Percentiles rank a stretch among this genome's conserved stretches.
Evolutionary conservation across 1,140 invertebrate genomes (phyloP).

Genomic region (Dolichoris vasculosae): DNA sequence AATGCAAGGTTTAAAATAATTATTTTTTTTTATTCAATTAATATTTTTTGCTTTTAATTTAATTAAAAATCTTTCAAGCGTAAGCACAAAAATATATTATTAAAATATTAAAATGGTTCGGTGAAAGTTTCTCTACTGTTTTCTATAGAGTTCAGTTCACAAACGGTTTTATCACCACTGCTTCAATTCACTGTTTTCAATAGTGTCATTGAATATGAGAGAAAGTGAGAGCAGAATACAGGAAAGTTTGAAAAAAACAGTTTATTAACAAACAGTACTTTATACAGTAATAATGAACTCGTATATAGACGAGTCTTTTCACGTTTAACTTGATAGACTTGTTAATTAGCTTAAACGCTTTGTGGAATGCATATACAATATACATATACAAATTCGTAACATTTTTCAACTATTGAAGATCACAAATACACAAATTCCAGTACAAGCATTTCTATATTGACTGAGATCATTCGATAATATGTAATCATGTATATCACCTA

Average conservation of each 20-base stretch:
- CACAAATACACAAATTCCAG: background rate
- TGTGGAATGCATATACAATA: background rate
- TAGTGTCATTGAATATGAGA: background rate
- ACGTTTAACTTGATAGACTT: slow-evolving; percentile 9
- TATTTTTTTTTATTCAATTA: too few relatives aligned
- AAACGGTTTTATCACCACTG: slow-evolving; percentile 19
- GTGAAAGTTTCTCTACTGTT: slow-evolving; percentile 3
- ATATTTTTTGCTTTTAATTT: too few relatives aligned
- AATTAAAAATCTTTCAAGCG: background rate
- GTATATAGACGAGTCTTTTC: background rate
- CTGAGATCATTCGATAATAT: background rate
- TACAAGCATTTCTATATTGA: background rate
- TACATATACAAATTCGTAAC: too few relatives aligned
- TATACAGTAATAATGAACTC: slow-evolving; percentile 15
- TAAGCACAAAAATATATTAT: background rate
- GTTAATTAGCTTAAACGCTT: background rate
- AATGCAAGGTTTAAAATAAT: too few relatives aligned
- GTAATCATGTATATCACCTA: background rate
- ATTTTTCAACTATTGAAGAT: background rate
- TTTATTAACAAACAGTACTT: slow-evolving; percentile 35
- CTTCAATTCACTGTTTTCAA: background rate
- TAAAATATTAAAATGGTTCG: background rate
- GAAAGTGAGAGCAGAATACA: background rate
- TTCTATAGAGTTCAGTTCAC: slow-evolving; percentile 16
- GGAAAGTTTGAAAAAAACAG: slow-evolving; percentile 19